These are phyloP conservation scores for Scylla paramamosain DNA, from an alignment of 1,140 invertebrate species.

Conservation along the genomic window DNA sequence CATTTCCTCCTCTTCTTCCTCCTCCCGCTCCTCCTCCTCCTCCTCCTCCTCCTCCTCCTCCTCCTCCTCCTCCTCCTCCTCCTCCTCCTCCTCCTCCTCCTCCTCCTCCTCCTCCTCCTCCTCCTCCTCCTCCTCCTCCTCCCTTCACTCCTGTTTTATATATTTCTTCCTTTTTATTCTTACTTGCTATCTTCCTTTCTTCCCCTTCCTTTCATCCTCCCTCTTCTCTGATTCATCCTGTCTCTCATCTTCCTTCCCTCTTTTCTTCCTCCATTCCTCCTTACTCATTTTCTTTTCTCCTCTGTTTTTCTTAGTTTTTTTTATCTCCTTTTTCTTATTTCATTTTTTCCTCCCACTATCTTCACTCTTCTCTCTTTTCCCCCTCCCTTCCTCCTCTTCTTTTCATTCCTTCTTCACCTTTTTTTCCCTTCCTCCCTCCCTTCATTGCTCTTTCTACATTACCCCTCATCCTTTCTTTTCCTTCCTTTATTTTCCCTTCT, in stretches of 20 bases:
- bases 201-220: background rate
- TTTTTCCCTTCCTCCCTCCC: background rate
- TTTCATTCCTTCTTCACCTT: background rate
- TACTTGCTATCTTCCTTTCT: background rate
- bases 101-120: background rate
- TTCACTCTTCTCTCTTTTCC: background rate
- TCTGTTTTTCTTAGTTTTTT: background rate
- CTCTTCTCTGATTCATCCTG: background rate
- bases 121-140: background rate
- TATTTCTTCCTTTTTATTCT: background rate
- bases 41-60: too few relatives aligned
- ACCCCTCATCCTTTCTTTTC: too few relatives aligned
- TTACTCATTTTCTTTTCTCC: background rate
- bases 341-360: background rate
- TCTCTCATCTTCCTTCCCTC: background rate
- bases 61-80: background rate
- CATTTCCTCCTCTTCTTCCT: background rate
- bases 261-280: background rate
- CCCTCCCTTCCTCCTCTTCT: background rate
- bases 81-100: too few relatives aligned
- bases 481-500: too few relatives aligned
- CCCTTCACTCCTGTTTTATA: background rate
- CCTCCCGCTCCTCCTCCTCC: too few relatives aligned
- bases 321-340: background rate
- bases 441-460: background rate